A percentile compares a stretch with the other conserved stretches of the same genome.
Evolutionary conservation across 2,888 invertebrate genomes (phyloP).

Genomic region (Pseudanteris insignis): DNA sequence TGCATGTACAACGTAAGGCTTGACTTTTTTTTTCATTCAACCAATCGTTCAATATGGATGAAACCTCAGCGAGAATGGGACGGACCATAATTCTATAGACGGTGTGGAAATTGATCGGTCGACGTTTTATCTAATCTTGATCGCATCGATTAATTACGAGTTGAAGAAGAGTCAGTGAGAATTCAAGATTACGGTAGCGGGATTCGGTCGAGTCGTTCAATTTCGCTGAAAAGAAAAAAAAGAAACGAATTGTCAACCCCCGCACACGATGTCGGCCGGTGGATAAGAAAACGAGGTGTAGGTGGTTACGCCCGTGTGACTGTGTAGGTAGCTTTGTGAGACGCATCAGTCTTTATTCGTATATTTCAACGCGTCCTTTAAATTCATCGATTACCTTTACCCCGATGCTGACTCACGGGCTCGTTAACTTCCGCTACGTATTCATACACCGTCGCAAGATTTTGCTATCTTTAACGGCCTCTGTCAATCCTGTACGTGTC

Average conservation of each 20-base stretch:
- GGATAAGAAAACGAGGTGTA: slow-evolving; percentile 34
- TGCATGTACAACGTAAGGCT: too few species aligned
- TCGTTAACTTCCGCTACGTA: slow-evolving; percentile 25
- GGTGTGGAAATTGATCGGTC: not conserved
- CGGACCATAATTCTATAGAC: not conserved
- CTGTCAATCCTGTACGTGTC: too few species aligned
- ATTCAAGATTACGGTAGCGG: slow-evolving; percentile 24
- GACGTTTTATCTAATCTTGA: slow-evolving; percentile 17
- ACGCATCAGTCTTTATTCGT: slow-evolving; percentile 38
- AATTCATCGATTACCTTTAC: slow-evolving; percentile 38
- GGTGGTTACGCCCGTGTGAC: slow-evolving; percentile 28
- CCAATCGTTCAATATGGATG: too few species aligned
- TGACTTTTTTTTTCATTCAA: not conserved
- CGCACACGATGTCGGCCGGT: slow-evolving; percentile 30
- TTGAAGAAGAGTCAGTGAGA: slow-evolving; percentile 15
- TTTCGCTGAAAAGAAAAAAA: slow-evolving; percentile 30
- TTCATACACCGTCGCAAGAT: too few species aligned
- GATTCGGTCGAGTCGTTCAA: slow-evolving; percentile 34
- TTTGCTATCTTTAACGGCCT: too few species aligned
- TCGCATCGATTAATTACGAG: slow-evolving; percentile 24
- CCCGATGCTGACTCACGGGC: slow-evolving; percentile 29
- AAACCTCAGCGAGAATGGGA: not conserved
- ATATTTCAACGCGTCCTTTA: slow-evolving; percentile 36
- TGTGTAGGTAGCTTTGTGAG: slow-evolving; percentile 38
- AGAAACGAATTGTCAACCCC: slow-evolving; percentile 27